These are phyloP conservation scores for Diglossa cyanea DNA, from an alignment of 2,797 vertebrate species.

Conservation along the genomic window DNA sequence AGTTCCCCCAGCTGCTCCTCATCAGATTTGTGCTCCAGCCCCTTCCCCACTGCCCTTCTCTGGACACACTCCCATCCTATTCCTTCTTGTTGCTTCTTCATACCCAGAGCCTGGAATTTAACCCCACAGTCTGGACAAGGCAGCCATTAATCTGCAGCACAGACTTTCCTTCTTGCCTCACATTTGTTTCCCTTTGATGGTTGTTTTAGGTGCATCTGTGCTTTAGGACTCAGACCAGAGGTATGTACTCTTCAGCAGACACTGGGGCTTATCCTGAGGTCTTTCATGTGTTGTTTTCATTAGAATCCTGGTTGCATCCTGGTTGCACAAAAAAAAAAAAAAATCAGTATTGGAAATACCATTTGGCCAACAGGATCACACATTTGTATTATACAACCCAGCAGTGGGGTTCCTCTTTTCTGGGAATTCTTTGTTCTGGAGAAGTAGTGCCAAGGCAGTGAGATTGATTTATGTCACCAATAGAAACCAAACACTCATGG, in stretches of 20 bases:
- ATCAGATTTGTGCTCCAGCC: background rate
- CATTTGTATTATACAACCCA: background rate
- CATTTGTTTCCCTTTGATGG: background rate
- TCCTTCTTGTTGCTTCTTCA: background rate
- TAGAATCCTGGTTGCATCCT: background rate
- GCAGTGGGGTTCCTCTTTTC: constrained; percentile 11
- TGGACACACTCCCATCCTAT: background rate
- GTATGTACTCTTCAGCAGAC: background rate
- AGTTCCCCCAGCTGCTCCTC: background rate
- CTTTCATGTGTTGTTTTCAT: constrained; percentile 53
- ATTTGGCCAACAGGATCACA: background rate
- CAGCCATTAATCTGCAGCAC: background rate
- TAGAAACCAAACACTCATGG: background rate
- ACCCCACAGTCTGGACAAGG: background rate
- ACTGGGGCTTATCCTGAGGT: constrained; percentile 28
- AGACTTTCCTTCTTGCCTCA: background rate
- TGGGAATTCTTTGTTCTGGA: constrained; percentile 32
- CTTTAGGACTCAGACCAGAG: constrained; percentile 42
- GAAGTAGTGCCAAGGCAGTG: background rate
- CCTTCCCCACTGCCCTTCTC: background rate
- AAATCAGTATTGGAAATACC: background rate
- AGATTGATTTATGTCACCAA: constrained; percentile 40
- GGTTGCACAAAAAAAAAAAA: background rate
- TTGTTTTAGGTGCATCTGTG: constrained; percentile 8
- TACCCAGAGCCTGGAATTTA: background rate